A percentile compares a stretch with the other conserved stretches of the same genome.
Evolutionary conservation across 2,113 vertebrate genomes (phyloP).

Genomic region (Sakesphorus luctuosus): DNA sequence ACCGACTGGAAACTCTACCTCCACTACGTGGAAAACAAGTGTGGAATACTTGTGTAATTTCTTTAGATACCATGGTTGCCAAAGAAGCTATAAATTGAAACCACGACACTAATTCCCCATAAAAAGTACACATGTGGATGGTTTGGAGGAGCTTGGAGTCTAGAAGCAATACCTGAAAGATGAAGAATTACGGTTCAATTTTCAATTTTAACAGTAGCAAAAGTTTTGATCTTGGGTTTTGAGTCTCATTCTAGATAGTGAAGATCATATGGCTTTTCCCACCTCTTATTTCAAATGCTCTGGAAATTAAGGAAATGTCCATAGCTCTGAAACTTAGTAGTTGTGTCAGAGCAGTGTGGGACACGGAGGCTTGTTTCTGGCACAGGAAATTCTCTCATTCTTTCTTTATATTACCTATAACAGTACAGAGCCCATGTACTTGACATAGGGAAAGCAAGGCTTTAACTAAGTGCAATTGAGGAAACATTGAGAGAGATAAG

Average conservation of each 20-base stretch:
- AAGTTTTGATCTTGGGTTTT: not conserved
- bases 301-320: not conserved
- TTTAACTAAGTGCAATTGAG: not conserved
- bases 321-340: not conserved
- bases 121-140: not conserved
- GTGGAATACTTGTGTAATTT: too few species aligned
- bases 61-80: too few species aligned
- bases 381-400: not conserved
- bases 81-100: too few species aligned
- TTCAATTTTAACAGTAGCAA: not conserved
- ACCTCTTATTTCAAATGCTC: not conserved
- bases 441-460: not conserved
- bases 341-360: not conserved
- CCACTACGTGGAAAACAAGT: too few species aligned
- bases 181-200: not conserved
- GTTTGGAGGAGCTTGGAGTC: not conserved
- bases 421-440: not conserved
- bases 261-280: not conserved
- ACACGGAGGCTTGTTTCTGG: not conserved
- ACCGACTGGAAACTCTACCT: too few species aligned
- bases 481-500: not conserved
- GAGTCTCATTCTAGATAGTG: not conserved
- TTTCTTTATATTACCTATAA: not conserved
- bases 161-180: not conserved
- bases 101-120: not conserved